Base-by-base conservation (phyloP, 2,113 vertebrate genomes). In the Trichomycterus rosablanca region DNA sequence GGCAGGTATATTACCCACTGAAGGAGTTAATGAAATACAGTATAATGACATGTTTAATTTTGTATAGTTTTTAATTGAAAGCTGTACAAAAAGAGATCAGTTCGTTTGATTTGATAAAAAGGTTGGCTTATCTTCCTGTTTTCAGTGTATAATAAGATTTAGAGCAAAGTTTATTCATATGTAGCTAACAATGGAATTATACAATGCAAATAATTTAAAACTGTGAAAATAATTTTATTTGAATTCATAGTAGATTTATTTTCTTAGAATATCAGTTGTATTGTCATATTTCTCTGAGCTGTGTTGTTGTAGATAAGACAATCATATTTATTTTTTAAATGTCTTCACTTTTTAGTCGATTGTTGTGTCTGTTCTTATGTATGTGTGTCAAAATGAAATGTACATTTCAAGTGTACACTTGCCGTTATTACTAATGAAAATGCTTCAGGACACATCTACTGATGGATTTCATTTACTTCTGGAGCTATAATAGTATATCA, bases 201-300 rank as follows among this genome's bases (percentile, higher is more conserved):
- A 66, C 48, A 71, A 54, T 74, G 59, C 10, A 75, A 65, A 63
- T 64, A 49, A 69, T 74, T 71, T 63, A 63, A 65, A 67, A 72
- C 76, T 78, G 77, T 88, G 82, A 86, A 80, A 75, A 84, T 78
- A 82, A 70, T 57, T 70, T 77, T 78, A 78, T 73, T 73, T 54
- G 24, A 71, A 76, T 64, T 59, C 54, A 65, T 77, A 46, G 72
- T 68, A 74, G 71, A 68, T 86, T 86, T 88, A 87, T 88, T 88
- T 88, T 88, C 80, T 74, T 88, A 88, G 75, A 53, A 73, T 75
- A 76, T 75, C n/a, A n/a, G 70, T 68, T 70, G 78, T 82, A 78
- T 77, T 78, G 81, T 83, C 76, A 72, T 73, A 78, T 77, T 58
- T 60, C 58, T 82, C 60, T 72, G 74, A 72, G 68, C 69, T 82